Evolutionary conservation across 2,888 invertebrate genomes (phyloP).

Genomic region (Urechis unicinctus): DNA sequence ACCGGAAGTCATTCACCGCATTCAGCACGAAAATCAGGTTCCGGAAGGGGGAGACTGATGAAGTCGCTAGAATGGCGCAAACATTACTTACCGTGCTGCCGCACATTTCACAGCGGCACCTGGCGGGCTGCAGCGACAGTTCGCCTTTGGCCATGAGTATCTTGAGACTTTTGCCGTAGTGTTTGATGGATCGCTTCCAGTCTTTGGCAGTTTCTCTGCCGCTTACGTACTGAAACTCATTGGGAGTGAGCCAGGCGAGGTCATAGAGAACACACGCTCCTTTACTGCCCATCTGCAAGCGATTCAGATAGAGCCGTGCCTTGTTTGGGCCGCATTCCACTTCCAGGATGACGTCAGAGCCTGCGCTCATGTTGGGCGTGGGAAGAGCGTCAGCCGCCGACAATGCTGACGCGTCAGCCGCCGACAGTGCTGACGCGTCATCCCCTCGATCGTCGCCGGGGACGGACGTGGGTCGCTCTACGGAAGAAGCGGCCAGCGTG

Average conservation of each 20-base stretch:
- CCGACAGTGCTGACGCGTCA: too few relatives aligned
- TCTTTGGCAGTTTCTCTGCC: slow-evolving; percentile 55
- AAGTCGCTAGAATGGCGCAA: too few relatives aligned
- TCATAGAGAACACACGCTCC: slow-evolving; percentile 52
- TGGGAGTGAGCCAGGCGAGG: slow-evolving; percentile 52
- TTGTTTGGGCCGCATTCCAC: slow-evolving; percentile 49
- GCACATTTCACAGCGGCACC: slow-evolving; percentile 42
- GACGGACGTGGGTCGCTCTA: too few relatives aligned
- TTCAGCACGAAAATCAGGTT: too few relatives aligned
- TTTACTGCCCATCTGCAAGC: slow-evolving; percentile 51
- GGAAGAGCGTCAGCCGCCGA: too few relatives aligned
- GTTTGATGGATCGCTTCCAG: slow-evolving; percentile 53
- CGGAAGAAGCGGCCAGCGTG: too few relatives aligned
- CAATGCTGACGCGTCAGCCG: too few relatives aligned
- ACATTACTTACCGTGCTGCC: too few relatives aligned
- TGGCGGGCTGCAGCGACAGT: slow-evolving; percentile 48
- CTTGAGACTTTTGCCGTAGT: slow-evolving; percentile 53
- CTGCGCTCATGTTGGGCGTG: too few relatives aligned
- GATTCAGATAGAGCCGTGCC: slow-evolving; percentile 45
- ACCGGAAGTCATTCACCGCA: too few relatives aligned
- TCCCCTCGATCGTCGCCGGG: too few relatives aligned
- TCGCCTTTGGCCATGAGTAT: slow-evolving; percentile 51
- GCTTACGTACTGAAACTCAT: slow-evolving; percentile 53
- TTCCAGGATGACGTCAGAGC: slow-evolving; percentile 29
- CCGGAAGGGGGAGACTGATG: too few relatives aligned